Evolutionary conservation across 2,113 vertebrate genomes (phyloP), one percentile per base, ranked within the genome.

Genomic region (Malaclemys terrapin): DNA sequence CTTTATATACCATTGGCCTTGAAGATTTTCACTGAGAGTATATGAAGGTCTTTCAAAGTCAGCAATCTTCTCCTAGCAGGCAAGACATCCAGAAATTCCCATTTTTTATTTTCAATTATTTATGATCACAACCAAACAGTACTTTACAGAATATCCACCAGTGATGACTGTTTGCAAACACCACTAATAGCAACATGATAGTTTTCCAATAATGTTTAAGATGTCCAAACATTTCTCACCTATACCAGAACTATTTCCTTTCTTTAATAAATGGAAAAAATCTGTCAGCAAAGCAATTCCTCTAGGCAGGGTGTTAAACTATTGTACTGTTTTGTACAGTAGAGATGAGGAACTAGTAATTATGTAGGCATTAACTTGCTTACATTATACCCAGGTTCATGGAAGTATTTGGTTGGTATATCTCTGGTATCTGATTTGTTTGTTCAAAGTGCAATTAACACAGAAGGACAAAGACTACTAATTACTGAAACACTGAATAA

Each of bases 81-180:
- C 57, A 85, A 72, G 2, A 14, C 35, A 94, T n/a, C 4, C 24
- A 89, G 25, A 76, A 45, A 45, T 76, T 76, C 42, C 22, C 22
- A 45, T 42, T 12, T 42, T 42, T 35, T 84, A n/a, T 31, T 4
- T 94, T 89, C 53, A 76, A 75, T 62, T 10, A 85, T 80, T 88
- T 91, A 69, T 85, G 38, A 82, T 38, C 25, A 93, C 5, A 78
- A 82, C 47, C 93, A 87, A 5, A 94, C 96, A 91, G 35, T 54
- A 42, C 8, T 81, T 53, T 50, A n/a, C 47, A 87, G 87, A 84
- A 4, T 38, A 72, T 45, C 45, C 45, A 54, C 35, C 54, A 79
- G 16, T 14, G 45, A 45, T 20, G 9, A 91, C 31, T 12, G 80
- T 22, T n/a, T 84, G 69, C 80, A 47, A 87, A 84, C 12, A 16